A percentile compares a stretch with the other conserved stretches of the same genome.
Conservation (phyloP, 2,113 vertebrate species). For the Gambusia holbrooki region DNA sequence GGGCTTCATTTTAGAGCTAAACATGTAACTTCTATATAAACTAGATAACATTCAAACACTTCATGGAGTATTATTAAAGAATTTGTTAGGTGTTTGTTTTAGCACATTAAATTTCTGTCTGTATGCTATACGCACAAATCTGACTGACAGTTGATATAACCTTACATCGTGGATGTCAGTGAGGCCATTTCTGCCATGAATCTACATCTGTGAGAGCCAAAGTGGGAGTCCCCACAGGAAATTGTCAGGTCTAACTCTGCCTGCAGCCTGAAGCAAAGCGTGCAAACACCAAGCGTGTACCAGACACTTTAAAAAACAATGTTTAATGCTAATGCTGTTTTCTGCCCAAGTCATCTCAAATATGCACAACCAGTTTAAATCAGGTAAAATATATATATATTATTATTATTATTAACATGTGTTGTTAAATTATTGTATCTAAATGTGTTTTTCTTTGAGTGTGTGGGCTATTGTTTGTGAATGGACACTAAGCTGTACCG, state of each 20-base stretch:
- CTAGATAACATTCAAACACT: not conserved
- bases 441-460: not conserved
- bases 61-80: slow-evolving; percentile 6
- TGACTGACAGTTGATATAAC: slow-evolving; percentile 43
- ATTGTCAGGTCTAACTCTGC: not conserved
- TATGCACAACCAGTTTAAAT: not conserved
- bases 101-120: not conserved
- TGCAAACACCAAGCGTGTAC: not conserved
- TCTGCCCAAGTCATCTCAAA: not conserved
- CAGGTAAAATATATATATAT: not conserved
- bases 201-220: slow-evolving; percentile 21
- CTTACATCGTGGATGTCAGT: slow-evolving; percentile 47
- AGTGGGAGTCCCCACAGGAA: slow-evolving; percentile 29
- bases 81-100: slow-evolving; percentile 35
- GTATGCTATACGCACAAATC: slow-evolving; percentile 4
- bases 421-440: not conserved
- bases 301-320: slow-evolving; percentile 9
- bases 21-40: not conserved
- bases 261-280: slow-evolving; percentile 27
- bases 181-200: slow-evolving; percentile 25
- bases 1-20: not conserved
- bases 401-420: not conserved
- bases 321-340: not conserved
- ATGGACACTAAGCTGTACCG: slow-evolving; percentile 2
- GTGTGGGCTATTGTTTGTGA: not conserved